phyloP scores from a whole-genome alignment of 2,888 invertebrate genomes.

The Mylabris sibirica region DNA sequence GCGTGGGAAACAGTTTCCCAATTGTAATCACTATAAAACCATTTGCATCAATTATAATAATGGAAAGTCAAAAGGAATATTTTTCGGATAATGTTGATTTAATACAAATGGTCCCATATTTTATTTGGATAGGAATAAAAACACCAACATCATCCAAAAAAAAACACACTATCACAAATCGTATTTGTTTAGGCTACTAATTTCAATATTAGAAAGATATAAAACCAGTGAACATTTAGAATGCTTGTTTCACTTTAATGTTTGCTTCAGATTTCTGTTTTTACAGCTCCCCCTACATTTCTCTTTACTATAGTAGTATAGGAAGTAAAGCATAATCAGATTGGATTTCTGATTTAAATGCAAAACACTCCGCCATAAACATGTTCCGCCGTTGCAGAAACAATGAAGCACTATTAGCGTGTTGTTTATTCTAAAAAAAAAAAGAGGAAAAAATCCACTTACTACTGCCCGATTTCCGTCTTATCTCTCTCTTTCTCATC shows the following conservation, averaged over 20 bases:
- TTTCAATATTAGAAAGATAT: constrained; percentile 37
- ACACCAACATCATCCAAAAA: constrained; percentile 29
- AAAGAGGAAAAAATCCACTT: constrained; percentile 7
- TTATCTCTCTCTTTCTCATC: neutral
- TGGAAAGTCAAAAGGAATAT: neutral
- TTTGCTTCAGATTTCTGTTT: constrained; percentile 47
- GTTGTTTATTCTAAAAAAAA: constrained; percentile 18
- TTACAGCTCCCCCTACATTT: constrained; percentile 40
- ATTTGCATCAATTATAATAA: constrained; percentile 2
- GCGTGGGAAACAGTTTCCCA: constrained; percentile 31
- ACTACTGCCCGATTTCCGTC: constrained; percentile 10
- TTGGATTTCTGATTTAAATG: constrained; percentile 45
- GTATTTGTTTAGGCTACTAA: constrained; percentile 40
- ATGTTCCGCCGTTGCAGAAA: constrained; percentile 34
- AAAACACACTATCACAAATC: constrained; percentile 22
- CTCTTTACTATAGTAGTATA: constrained; percentile 35
- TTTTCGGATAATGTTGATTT: neutral
- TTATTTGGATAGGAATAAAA: constrained; percentile 5
- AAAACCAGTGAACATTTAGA: constrained; percentile 46
- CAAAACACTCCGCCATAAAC: constrained; percentile 40
- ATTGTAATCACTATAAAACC: constrained; percentile 10
- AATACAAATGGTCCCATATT: neutral
- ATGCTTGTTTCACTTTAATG: constrained; percentile 49
- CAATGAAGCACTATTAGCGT: constrained; percentile 44
- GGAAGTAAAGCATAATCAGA: constrained; percentile 45